Conservation (phyloP, 2,888 invertebrate genomes). For the Limnephilus rhombicus region DNA sequence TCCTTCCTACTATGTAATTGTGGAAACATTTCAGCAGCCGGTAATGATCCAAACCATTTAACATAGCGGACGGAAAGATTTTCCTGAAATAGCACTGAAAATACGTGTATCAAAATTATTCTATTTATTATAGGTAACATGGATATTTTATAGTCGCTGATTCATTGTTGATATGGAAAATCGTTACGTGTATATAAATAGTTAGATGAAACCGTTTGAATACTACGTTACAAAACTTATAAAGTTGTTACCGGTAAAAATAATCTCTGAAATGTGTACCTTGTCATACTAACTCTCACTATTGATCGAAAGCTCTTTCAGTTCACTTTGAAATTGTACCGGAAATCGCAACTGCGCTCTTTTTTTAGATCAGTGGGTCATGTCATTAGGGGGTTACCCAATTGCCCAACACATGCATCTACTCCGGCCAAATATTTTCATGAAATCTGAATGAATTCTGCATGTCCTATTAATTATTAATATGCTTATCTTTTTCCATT, state of each 20-base stretch:
- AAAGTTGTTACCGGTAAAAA: not conserved
- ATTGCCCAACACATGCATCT: not conserved
- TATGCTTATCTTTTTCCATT: not conserved
- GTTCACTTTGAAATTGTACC: not conserved
- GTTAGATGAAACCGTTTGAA: not conserved
- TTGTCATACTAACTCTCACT: not conserved
- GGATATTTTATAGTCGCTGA: not conserved
- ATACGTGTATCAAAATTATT: conserved; percentile 31
- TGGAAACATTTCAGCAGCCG: conserved; percentile 46
- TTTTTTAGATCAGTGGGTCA: not conserved
- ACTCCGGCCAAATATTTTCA: not conserved
- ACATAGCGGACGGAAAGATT: conserved; percentile 36
- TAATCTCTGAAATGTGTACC: not conserved
- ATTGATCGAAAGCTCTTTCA: not conserved
- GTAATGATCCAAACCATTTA: conserved; percentile 46
- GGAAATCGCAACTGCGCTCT: not conserved
- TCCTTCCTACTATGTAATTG: conserved; percentile 27
- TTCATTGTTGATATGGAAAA: not conserved
- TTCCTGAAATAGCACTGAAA: conserved; percentile 47
- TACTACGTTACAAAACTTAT: not conserved
- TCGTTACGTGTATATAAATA: not conserved
- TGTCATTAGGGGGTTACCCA: not conserved
- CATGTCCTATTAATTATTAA: not conserved
- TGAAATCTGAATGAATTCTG: not conserved
- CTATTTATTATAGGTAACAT: not conserved